Conservation (phyloP, 2,113 vertebrate species). For the Mobula birostris region DNA sequence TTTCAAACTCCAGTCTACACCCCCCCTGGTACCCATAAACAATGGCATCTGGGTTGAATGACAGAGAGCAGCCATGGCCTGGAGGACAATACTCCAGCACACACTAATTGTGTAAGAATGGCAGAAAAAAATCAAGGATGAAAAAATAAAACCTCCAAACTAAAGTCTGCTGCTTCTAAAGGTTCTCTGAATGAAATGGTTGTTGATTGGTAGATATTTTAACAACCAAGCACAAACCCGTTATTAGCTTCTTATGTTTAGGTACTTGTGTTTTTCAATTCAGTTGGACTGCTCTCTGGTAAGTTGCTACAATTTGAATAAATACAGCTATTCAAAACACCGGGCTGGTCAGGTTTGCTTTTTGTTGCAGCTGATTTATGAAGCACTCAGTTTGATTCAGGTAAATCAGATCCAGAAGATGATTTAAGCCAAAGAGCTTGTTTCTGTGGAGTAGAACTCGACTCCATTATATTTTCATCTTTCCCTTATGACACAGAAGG, state of each 20-base stretch:
- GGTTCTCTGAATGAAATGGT: not conserved
- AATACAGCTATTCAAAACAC: not conserved
- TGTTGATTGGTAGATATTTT: not conserved
- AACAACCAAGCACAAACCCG: not conserved
- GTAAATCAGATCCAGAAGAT: not conserved
- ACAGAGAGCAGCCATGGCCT: not conserved
- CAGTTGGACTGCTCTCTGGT: not conserved
- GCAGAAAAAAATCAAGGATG: too few species aligned
- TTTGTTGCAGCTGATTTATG: not conserved
- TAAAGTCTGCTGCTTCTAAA: not conserved
- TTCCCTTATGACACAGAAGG: too few species aligned
- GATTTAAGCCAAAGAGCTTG: too few species aligned
- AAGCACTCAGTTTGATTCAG: not conserved
- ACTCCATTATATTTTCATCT: too few species aligned
- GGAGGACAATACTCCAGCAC: not conserved
- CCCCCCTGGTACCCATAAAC: not conserved
- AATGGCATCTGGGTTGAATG: not conserved
- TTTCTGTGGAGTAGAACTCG: too few species aligned
- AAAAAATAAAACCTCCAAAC: not conserved
- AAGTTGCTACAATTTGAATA: conserved; percentile 18
- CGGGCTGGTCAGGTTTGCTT: not conserved
- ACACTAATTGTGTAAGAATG: not conserved
- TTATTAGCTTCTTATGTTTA: not conserved
- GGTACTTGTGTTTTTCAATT: not conserved
- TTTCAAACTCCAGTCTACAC: not conserved